phyloP scores from a whole-genome alignment of 2,888 invertebrate species.

The Amphimallon solstitiale region DNA sequence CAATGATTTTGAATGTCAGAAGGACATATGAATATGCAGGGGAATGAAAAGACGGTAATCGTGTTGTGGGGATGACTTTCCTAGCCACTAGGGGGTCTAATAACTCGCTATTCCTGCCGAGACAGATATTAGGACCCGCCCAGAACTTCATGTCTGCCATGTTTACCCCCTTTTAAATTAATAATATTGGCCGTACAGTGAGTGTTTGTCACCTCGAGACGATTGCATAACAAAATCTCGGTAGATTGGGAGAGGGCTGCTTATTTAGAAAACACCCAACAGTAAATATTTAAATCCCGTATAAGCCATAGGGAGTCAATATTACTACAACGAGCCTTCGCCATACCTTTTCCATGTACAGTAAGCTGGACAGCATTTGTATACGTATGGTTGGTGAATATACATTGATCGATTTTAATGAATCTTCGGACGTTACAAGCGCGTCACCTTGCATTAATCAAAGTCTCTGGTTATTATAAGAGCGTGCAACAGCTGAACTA shows the following conservation, averaged over 20 bases:
- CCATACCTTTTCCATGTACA: too few relatives aligned
- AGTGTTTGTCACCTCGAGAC: slow-evolving; percentile 34
- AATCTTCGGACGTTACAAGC: background rate
- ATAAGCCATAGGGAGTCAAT: slow-evolving; percentile 11
- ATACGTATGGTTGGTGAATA: slow-evolving; percentile 10
- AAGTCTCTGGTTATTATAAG: too few relatives aligned
- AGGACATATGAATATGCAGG: slow-evolving; percentile 9
- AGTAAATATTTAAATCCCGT: slow-evolving; percentile 35
- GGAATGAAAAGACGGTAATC: slow-evolving; percentile 43
- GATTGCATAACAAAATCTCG: slow-evolving; percentile 36
- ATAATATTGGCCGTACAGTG: slow-evolving; percentile 43
- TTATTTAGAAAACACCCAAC: slow-evolving; percentile 34
- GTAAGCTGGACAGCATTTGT: slow-evolving; percentile 30
- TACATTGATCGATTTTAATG: slow-evolving; percentile 16
- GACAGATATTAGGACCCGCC: slow-evolving; percentile 51
- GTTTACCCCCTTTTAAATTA: slow-evolving; percentile 45
- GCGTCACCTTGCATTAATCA: too few relatives aligned
- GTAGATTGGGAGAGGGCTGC: slow-evolving; percentile 10
- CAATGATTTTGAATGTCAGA: background rate
- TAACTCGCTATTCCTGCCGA: slow-evolving; percentile 51
- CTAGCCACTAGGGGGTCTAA: slow-evolving; percentile 49
- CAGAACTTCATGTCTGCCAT: slow-evolving; percentile 43
- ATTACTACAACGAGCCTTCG: too few relatives aligned
- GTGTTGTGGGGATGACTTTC: slow-evolving; percentile 39
- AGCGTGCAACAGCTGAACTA: too few relatives aligned